Base-by-base conservation (phyloP, 2,888 invertebrate species). In the Entomobrya multifasciata region DNA sequence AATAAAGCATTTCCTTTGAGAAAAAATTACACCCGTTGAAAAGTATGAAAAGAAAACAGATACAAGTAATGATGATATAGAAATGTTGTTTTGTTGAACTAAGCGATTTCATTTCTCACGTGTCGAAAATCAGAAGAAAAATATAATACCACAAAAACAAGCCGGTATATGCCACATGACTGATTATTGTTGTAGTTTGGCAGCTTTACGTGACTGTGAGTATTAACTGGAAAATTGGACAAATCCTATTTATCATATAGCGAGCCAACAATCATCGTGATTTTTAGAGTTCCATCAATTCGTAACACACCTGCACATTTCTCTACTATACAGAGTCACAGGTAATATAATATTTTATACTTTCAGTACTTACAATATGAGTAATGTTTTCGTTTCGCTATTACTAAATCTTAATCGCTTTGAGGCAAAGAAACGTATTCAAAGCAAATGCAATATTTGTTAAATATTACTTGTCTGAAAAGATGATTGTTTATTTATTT, bases 141-240 rank as follows among this genome's bases (percentile, higher is more conserved):
- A 27, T 3, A 60, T 4, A 60, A 13, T 60, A 4, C 36, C 4
- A 36, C 36, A 36, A 60, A 60, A 27, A 13, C n/a, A 15, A 13
- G 13, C 13, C n/a, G 13, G 49, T 15, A 1, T 17, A 13, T 27
- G 27, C 22, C 1, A 41, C 44, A 44, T 44, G 67, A 67, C 67
- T 44, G 20, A 36, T 20, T 67, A 11, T 67, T 44, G 22, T 44
- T 41, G 41, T 2, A 44, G 41, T 44, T 67, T 67, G 62, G 10
- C 20, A 67, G 44, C 20, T 11, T 27, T 62, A 30, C 62, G 67
- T 67, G 67, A 41, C 20, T 20, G 67, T 67, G 20, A 67, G 41
- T 20, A 36, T 36, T 44, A 20, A 67, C 30, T 30, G 27, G 6
- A 20, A 67, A 44, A 41, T 11, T 67, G n/a, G 17, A 67, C 67